Evolutionary conservation across 2,888 invertebrate genomes (phyloP).

Genomic region (Notodonta ziczac): DNA sequence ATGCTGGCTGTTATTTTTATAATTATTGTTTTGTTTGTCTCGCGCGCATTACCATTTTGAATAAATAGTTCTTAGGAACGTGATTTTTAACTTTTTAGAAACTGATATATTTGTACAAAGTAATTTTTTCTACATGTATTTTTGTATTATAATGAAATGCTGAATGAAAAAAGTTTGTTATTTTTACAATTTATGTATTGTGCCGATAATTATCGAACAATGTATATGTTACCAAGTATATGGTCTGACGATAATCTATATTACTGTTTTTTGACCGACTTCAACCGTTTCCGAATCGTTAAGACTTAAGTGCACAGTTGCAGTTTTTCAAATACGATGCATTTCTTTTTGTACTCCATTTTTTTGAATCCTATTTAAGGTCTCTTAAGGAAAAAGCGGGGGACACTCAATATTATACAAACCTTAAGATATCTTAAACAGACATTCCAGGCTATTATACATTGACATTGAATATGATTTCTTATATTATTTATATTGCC

Average conservation of each 20-base stretch:
- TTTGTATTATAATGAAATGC: neutral
- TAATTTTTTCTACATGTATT: neutral
- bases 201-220: slow-evolving; percentile 8
- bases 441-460: slow-evolving; percentile 55
- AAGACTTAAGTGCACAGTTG: too few relatives aligned
- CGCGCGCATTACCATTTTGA: neutral
- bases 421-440: slow-evolving; percentile 48
- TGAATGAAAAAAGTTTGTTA: too few relatives aligned
- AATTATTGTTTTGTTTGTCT: neutral
- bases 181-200: too few relatives aligned
- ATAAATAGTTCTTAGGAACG: neutral
- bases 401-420: slow-evolving; percentile 1
- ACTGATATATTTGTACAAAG: slow-evolving; percentile 29
- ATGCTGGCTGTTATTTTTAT: slow-evolving; percentile 25
- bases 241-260: too few relatives aligned
- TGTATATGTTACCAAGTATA: slow-evolving; percentile 7
- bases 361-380: slow-evolving; percentile 49
- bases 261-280: too few relatives aligned
- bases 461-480: slow-evolving; percentile 30
- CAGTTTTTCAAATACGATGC: slow-evolving; percentile 12
- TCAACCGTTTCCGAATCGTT: too few relatives aligned
- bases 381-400: slow-evolving; percentile 32
- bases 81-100: slow-evolving; percentile 18
- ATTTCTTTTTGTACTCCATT: slow-evolving; percentile 43
- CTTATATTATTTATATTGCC: slow-evolving; percentile 31